These are phyloP conservation scores for Trissoscelio sp. DNA, from an alignment of 2,888 invertebrate genomes.

Conservation along the genomic window DNA sequence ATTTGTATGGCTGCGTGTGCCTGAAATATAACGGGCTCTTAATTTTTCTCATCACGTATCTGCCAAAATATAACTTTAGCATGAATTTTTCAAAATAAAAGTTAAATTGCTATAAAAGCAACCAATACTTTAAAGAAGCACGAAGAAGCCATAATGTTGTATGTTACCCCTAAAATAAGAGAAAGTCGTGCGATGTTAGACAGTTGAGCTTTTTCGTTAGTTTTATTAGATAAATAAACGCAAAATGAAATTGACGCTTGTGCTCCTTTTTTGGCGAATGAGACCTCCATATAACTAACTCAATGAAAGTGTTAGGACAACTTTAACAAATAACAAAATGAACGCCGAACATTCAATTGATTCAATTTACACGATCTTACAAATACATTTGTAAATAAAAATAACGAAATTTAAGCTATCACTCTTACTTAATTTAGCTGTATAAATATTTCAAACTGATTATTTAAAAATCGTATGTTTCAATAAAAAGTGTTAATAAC, in stretches of 20 bases:
- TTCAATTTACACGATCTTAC: too few species aligned
- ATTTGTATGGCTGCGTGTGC: too few species aligned
- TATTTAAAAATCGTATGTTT: too few species aligned
- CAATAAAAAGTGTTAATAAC: too few species aligned
- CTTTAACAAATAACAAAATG: not conserved
- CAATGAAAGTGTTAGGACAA: not conserved
- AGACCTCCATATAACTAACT: not conserved
- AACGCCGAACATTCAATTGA: too few species aligned
- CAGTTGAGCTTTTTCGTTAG: slow-evolving; percentile 18
- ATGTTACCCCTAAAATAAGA: slow-evolving; percentile 5
- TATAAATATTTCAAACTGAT: too few species aligned
- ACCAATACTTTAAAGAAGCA: slow-evolving; percentile 26
- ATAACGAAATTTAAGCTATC: too few species aligned
- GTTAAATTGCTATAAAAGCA: slow-evolving; percentile 21
- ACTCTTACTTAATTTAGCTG: too few species aligned
- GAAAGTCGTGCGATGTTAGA: slow-evolving; percentile 6
- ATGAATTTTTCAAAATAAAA: slow-evolving; percentile 27
- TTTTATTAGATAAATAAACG: slow-evolving; percentile 32
- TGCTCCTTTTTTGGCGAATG: not conserved
- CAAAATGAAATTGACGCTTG: slow-evolving; percentile 8
- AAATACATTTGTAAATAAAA: too few species aligned
- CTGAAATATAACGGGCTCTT: too few species aligned
- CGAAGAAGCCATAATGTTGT: slow-evolving; percentile 23
- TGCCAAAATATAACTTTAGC: slow-evolving; percentile 1
- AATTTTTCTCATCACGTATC: too few species aligned